Evolutionary conservation across 2,797 vertebrate species (phyloP).

Genomic region (Coendou prehensilis): DNA sequence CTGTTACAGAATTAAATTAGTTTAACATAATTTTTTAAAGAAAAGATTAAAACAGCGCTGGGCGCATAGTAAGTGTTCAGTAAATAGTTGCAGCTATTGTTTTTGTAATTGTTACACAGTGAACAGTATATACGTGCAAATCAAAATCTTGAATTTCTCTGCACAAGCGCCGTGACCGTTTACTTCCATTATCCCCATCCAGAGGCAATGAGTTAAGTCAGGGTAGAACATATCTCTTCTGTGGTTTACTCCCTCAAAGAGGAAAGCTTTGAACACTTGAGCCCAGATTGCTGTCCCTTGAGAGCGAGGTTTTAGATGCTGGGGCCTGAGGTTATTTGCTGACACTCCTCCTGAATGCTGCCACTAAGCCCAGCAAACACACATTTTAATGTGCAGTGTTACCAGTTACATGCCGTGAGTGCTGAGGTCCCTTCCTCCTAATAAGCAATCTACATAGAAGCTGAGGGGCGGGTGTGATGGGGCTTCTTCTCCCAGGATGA

Average conservation of each 20-base stretch:
- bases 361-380: not conserved
- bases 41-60: constrained; percentile 22
- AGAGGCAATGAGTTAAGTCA: not conserved
- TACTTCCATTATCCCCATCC: not conserved
- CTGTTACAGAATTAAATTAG: constrained; percentile 39
- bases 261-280: not conserved
- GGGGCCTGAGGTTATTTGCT: not conserved
- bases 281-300: not conserved
- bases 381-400: not conserved
- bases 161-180: not conserved
- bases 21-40: not conserved
- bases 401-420: not conserved
- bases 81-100: constrained; percentile 9
- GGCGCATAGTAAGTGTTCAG: not conserved
- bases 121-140: constrained; percentile 25
- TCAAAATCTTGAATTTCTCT: constrained; percentile 54
- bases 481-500: not conserved
- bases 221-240: not conserved
- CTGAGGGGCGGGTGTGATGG: not conserved
- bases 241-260: not conserved
- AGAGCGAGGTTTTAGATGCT: not conserved
- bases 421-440: not conserved
- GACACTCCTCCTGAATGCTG: not conserved
- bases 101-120: not conserved
- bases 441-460: not conserved